Conservation (phyloP, 1,140 invertebrate species). For the Hydropsyche tenuis region DNA sequence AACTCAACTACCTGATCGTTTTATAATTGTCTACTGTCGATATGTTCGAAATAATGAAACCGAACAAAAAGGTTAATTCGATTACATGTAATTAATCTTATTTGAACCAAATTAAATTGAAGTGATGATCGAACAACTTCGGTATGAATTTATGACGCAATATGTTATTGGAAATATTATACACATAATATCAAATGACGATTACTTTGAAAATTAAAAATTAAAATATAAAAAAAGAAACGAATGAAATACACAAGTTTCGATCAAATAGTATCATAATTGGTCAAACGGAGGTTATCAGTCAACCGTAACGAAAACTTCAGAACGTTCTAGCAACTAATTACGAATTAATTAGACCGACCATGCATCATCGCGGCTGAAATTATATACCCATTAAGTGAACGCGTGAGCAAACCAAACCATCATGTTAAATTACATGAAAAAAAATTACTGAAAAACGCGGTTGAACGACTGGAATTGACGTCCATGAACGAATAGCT, state of each 20-base stretch:
- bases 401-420: background rate
- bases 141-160: too few species aligned
- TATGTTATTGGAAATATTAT: too few species aligned
- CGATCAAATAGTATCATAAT: background rate
- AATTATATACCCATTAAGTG: constrained; percentile 16
- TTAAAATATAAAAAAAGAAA: too few species aligned
- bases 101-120: too few species aligned
- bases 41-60: constrained; percentile 16
- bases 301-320: constrained; percentile 2
- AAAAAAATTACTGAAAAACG: constrained; percentile 21
- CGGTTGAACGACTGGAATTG: background rate
- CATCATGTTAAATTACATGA: constrained; percentile 8
- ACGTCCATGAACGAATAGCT: too few species aligned
- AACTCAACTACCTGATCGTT: constrained; percentile 16
- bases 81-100: too few species aligned
- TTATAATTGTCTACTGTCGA: constrained; percentile 22
- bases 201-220: too few species aligned
- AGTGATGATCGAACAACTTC: too few species aligned
- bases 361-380: constrained; percentile 13
- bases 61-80: background rate
- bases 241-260: background rate
- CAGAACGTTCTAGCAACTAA: constrained; percentile 17
- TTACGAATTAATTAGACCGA: constrained; percentile 24
- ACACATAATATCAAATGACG: too few species aligned
- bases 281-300: background rate